A percentile compares a stretch with the other conserved stretches of the same genome.
Conservation (phyloP, 1,140 invertebrate genomes). For the Araneus ventricosus region DNA sequence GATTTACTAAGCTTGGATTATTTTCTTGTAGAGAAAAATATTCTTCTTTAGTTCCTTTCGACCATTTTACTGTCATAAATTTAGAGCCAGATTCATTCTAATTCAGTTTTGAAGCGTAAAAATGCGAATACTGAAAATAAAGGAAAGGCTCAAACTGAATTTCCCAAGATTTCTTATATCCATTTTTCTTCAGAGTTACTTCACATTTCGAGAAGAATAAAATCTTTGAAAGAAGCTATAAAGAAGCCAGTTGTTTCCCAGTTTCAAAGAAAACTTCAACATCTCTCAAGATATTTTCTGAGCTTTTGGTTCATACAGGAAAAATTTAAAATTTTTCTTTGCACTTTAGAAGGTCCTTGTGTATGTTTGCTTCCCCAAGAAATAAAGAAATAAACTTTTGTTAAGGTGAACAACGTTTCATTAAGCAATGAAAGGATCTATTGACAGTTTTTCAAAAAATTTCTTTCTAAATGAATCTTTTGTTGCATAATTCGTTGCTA, state of each 20-base stretch:
- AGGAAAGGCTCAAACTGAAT: not conserved
- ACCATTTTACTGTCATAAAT: not conserved
- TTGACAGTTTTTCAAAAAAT: too few relatives aligned
- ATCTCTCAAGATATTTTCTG: not conserved
- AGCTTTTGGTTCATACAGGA: not conserved
- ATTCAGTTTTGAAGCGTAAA: slow-evolving; percentile 14
- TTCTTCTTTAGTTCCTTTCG: not conserved
- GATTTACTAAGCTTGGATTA: not conserved
- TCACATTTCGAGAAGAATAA: not conserved
- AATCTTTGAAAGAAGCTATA: not conserved
- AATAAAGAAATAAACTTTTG: not conserved
- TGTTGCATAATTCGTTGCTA: too few relatives aligned
- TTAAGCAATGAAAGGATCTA: too few relatives aligned
- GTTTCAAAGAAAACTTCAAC: not conserved
- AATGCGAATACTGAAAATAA: not conserved
- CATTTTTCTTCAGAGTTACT: slow-evolving; percentile 19
- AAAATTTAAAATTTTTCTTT: not conserved
- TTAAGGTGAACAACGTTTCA: too few relatives aligned
- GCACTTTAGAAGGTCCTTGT: not conserved
- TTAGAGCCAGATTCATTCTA: slow-evolving; percentile 3
- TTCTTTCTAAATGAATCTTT: too few relatives aligned
- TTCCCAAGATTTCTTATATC: not conserved
- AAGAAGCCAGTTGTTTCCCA: not conserved
- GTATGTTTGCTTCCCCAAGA: not conserved
- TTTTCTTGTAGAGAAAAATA: not conserved